Base-by-base conservation (phyloP, 2,113 vertebrate species). In the Castor canadensis region DNA sequence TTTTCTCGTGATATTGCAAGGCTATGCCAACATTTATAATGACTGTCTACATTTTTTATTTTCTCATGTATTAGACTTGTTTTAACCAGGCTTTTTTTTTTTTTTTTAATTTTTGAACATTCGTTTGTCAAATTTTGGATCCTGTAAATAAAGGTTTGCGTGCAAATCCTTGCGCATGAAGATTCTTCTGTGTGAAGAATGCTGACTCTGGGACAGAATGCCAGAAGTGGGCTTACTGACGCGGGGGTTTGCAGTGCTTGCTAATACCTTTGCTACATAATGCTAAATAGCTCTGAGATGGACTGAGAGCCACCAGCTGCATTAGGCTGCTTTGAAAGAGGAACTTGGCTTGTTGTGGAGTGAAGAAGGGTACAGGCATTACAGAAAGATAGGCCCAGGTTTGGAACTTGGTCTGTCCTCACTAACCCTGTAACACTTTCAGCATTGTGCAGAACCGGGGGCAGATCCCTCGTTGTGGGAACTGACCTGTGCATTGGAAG, bases 181-280 rank as follows among this genome's bases (percentile, higher is more conserved):
- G 91, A 92, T 77, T 95, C 56, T 67, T 72, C 43, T 86, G 38
- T 19, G 24, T 69, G 93, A 95, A 90, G 80, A 79, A 88, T 94
- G 76, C 66, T 81, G n/a, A 77, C 43, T n/a, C 2, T 95, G 94
- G 95, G 92, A 95, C 69, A 26, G 40, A 56, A 16, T 97, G 96
- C 95, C 95, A 93, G 95, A 95, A 95, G 56, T 30, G 45, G 95
- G 91, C 82, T 96, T 92, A 92, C 45, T 43, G 58, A 62, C 30
- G 87, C 35, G 22, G 80, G 83, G 86, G 35, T 17, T 91, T 77
- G 73, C 24, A 35, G 7, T 9, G 0, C 60, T 60, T 9, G 11
- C 82, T 81, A 91, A 89, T 67, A 79, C 75, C 69, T 71, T 83
- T 52, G 73, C 83, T 43, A 9, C 79, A 16, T n/a, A 15, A 38